Percentiles rank a stretch among this genome's conserved stretches.
Evolutionary conservation across 2,113 vertebrate species (phyloP).

Genomic region (Marcusenius ussheri): DNA sequence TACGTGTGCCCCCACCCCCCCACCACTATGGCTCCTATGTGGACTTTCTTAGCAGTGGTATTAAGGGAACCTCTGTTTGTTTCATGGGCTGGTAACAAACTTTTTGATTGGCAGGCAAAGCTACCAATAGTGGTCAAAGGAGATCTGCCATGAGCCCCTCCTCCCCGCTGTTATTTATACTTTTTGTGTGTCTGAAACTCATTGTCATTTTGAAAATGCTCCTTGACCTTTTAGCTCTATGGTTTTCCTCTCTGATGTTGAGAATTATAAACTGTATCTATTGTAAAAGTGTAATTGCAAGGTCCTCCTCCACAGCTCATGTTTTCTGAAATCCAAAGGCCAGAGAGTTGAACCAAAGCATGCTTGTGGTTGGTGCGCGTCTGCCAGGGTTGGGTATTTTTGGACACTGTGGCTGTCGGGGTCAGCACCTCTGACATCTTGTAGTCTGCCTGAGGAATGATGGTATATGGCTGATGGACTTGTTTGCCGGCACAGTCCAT

Average conservation of each 20-base stretch:
- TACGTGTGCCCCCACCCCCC: neutral
- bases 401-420: neutral
- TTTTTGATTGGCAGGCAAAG: neutral
- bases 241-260: neutral
- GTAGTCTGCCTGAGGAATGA: neutral
- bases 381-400: neutral
- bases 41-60: neutral
- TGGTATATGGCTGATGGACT: neutral
- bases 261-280: neutral
- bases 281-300: conserved; percentile 8
- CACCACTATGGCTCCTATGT: neutral
- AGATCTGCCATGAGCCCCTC: neutral
- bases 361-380: neutral
- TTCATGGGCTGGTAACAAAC: neutral
- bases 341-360: neutral
- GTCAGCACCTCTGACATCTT: neutral
- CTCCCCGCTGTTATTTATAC: neutral
- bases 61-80: neutral
- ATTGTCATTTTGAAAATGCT: neutral
- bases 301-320: neutral
- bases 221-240: neutral
- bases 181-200: neutral
- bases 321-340: neutral
- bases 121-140: neutral
- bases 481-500: neutral